Percentiles rank a stretch among this genome's conserved stretches.
Conservation (phyloP, 2,888 invertebrate species). For the Parnassius orleans region DNA sequence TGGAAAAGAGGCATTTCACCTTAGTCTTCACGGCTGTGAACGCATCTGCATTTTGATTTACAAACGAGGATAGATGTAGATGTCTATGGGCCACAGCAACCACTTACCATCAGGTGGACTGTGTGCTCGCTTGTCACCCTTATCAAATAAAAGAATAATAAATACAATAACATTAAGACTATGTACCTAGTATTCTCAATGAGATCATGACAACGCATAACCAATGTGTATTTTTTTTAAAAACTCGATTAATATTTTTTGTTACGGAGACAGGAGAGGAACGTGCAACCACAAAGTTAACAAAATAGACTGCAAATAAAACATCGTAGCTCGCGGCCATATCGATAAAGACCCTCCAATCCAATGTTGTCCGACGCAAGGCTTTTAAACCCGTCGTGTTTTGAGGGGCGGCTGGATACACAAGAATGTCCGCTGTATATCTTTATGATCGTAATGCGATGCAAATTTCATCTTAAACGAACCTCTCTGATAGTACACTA, state of each 20-base stretch:
- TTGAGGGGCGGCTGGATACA: conserved; percentile 13
- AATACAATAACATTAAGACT: too few species aligned
- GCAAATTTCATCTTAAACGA: conserved; percentile 29
- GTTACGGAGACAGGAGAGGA: background rate
- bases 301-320: conserved; percentile 22
- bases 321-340: conserved; percentile 14
- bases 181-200: too few species aligned
- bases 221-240: too few species aligned
- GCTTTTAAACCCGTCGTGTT: conserved; percentile 18
- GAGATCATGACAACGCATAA: too few species aligned
- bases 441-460: conserved; percentile 26
- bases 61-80: too few species aligned
- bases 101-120: too few species aligned
- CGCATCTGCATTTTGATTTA: too few species aligned
- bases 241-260: too few species aligned
- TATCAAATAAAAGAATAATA: background rate
- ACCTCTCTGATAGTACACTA: conserved; percentile 16
- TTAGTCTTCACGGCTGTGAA: too few species aligned
- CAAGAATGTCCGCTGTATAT: conserved; percentile 14
- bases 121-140: background rate
- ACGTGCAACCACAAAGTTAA: conserved; percentile 6
- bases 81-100: too few species aligned
- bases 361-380: conserved; percentile 21
- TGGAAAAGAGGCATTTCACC: too few species aligned
- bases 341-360: conserved; percentile 13